These are phyloP conservation scores for Meandrina meandrites DNA, from an alignment of 92 coral and sea anemone genomes.

Conservation along the genomic window DNA sequence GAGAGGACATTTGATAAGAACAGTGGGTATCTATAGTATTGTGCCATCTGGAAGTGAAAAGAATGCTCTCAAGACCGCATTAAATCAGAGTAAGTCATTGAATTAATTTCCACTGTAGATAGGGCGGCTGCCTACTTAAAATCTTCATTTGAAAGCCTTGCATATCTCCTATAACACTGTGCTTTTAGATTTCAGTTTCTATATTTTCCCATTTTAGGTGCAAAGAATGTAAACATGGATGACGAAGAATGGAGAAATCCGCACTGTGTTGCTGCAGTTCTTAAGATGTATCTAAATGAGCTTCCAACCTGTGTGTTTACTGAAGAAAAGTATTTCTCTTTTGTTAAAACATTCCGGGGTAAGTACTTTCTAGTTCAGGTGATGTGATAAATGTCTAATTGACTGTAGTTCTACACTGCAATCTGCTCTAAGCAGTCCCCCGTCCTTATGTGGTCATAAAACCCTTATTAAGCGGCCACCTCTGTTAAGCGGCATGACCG, in stretches of 20 bases:
- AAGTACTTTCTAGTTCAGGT: background rate
- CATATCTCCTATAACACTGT: background rate
- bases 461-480: too few relatives aligned
- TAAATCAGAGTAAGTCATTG: slow-evolving; percentile 75
- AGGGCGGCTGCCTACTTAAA: too few relatives aligned
- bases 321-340: slow-evolving; percentile 64
- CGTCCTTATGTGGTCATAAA: too few relatives aligned
- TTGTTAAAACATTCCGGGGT: slow-evolving; percentile 63
- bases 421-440: too few relatives aligned
- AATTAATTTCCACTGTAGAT: too few relatives aligned
- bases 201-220: slow-evolving; percentile 41
- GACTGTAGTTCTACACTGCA: too few relatives aligned
- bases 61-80: slow-evolving; percentile 79
- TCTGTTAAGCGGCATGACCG: too few relatives aligned
- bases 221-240: slow-evolving; percentile 78
- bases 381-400: background rate
- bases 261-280: slow-evolving; percentile 81
- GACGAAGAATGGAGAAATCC: slow-evolving; percentile 96
- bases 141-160: too few relatives aligned
- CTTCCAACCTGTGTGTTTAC: slow-evolving; percentile 83
- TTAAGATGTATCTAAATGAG: slow-evolving; percentile 79
- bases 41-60: slow-evolving; percentile 78
- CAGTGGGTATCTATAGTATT: slow-evolving; percentile 65
- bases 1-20: slow-evolving; percentile 53
- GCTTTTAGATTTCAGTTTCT: background rate